Evolutionary conservation across 2,113 vertebrate species (phyloP).

Genomic region (Columba janthina): DNA sequence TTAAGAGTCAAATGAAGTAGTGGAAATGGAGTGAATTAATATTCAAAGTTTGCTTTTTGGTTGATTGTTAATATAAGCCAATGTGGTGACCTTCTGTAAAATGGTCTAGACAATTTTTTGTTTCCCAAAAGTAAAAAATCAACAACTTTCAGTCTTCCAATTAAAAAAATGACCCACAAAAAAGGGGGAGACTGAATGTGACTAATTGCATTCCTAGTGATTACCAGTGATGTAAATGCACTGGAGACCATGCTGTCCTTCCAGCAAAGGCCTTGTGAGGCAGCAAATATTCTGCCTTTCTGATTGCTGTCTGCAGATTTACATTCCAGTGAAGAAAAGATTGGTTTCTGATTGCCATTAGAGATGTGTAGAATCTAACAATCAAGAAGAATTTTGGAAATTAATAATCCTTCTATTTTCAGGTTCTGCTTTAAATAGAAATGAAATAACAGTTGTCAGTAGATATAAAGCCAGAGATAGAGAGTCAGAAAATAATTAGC

Average conservation of each 20-base stretch:
- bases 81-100: not conserved
- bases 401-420: not conserved
- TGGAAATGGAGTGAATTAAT: not conserved
- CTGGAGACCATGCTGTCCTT: not conserved
- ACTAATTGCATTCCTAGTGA: not conserved
- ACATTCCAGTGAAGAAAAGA: not conserved
- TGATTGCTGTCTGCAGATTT: not conserved
- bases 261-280: not conserved
- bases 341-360: not conserved
- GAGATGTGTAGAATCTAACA: not conserved
- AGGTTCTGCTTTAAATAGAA: not conserved
- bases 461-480: not conserved
- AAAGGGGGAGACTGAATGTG: not conserved
- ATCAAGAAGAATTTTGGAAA: not conserved
- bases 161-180: not conserved
- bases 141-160: not conserved
- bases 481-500: not conserved
- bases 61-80: not conserved
- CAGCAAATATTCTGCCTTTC: not conserved
- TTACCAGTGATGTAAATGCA: not conserved
- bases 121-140: not conserved
- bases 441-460: not conserved
- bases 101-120: not conserved
- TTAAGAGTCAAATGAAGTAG: not conserved
- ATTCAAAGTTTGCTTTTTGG: not conserved